Conservation (phyloP, 2,113 vertebrate genomes). For the Pygathrix nemaeus region DNA sequence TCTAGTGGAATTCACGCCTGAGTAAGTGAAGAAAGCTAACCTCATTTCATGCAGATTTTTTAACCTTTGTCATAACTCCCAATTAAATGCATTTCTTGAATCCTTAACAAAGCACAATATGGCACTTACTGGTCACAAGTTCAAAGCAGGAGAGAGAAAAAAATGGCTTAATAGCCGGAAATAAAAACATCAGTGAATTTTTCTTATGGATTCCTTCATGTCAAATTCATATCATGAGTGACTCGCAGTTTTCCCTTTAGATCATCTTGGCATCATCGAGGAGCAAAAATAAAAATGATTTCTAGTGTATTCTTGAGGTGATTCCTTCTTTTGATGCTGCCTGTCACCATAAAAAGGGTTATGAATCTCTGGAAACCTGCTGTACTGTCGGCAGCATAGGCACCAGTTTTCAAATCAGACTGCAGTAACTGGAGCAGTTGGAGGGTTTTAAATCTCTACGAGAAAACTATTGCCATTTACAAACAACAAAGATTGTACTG, state of each 20-base stretch:
- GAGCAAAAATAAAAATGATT: conserved; percentile 81
- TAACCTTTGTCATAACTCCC: conserved; percentile 44
- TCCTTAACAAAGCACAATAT: conserved; percentile 52
- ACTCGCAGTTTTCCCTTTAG: conserved; percentile 71
- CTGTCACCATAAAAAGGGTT: conserved; percentile 79
- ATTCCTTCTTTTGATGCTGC: conserved; percentile 77
- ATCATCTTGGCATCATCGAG: conserved; percentile 71
- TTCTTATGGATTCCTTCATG: conserved; percentile 70
- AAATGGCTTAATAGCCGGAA: conserved; percentile 65
- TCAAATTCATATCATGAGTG: conserved; percentile 53
- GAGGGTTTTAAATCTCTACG: conserved; percentile 84
- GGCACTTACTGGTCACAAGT: conserved; percentile 52
- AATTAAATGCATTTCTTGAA: conserved; percentile 49
- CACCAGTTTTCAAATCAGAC: conserved; percentile 73
- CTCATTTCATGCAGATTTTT: conserved; percentile 41
- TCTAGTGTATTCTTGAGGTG: conserved; percentile 74
- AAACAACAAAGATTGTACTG: conserved; percentile 79
- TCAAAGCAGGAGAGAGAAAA: conserved; percentile 49
- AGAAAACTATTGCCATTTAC: conserved; percentile 81
- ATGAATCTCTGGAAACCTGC: conserved; percentile 80
- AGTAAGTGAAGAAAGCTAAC: conserved; percentile 67
- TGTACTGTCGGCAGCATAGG: conserved; percentile 66
- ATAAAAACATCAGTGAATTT: conserved; percentile 75
- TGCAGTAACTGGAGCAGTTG: conserved; percentile 54
- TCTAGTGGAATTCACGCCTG: conserved; percentile 63